Evolutionary conservation across 2,113 vertebrate species (phyloP).

Genomic region (Erinaceus europaeus): DNA sequence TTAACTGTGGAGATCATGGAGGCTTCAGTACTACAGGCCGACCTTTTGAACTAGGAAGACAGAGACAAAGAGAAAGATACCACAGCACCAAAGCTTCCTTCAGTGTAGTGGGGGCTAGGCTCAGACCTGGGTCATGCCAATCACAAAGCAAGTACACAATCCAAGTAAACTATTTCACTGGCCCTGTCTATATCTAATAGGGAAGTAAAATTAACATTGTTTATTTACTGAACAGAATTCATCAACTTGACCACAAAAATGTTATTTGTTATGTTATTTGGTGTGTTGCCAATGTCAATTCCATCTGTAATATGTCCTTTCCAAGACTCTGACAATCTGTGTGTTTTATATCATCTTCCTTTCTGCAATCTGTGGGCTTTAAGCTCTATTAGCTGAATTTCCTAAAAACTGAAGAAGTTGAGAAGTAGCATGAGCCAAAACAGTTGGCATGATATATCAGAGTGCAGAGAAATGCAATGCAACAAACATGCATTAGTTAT

Average conservation of each 20-base stretch:
- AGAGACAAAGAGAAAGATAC: too few relatives aligned
- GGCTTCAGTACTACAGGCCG: too few relatives aligned
- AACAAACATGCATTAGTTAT: neutral
- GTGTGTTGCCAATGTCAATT: conserved; percentile 45
- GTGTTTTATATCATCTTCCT: conserved; percentile 38
- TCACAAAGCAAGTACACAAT: too few relatives aligned
- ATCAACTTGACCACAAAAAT: conserved; percentile 16
- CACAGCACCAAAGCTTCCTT: too few relatives aligned
- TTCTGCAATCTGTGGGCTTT: conserved; percentile 49
- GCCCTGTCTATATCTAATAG: neutral
- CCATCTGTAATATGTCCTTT: conserved; percentile 57
- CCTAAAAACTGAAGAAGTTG: neutral
- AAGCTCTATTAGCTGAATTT: neutral
- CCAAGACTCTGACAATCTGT: conserved; percentile 43
- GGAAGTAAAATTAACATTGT: conserved; percentile 41
- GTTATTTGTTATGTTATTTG: conserved; percentile 52
- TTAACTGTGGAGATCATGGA: too few relatives aligned
- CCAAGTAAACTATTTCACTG: too few relatives aligned
- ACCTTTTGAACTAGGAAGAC: too few relatives aligned
- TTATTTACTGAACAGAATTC: conserved; percentile 46
- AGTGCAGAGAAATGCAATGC: neutral
- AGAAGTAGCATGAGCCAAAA: neutral
- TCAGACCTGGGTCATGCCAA: too few relatives aligned
- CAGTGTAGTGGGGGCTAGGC: too few relatives aligned
- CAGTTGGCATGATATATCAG: neutral